Conservation (phyloP, 2,888 invertebrate species). For the Agrochola circellaris region DNA sequence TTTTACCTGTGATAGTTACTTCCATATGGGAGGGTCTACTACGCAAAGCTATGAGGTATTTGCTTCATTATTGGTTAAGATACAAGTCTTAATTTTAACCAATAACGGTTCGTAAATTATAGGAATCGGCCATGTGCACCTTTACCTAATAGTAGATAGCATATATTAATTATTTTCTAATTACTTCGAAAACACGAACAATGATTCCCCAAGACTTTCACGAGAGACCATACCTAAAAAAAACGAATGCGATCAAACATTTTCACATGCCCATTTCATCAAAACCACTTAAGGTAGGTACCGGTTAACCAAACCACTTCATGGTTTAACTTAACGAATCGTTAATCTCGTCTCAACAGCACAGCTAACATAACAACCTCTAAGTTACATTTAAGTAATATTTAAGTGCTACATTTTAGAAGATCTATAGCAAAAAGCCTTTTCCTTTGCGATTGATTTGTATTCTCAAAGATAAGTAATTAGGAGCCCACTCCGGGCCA, state of each 20-base stretch:
- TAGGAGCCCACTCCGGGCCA: conserved; percentile 87
- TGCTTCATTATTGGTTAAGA: no score
- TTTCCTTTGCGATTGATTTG: conserved; percentile 87
- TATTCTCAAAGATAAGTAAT: conserved; percentile 90
- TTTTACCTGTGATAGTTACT: no score
- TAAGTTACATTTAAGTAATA: conserved; percentile 55
- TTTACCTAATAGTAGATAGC: neutral
- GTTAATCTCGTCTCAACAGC: conserved; percentile 56
- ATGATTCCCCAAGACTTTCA: neutral
- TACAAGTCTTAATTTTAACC: no score
- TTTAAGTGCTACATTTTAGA: conserved; percentile 64
- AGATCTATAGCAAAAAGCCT: conserved; percentile 66
- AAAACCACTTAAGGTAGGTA: conserved; percentile 26
- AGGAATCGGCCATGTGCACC: no score
- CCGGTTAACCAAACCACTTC: conserved; percentile 39
- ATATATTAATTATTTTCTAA: neutral
- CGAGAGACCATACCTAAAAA: no score
- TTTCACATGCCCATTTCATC: neutral
- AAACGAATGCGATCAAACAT: neutral
- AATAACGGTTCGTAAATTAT: no score
- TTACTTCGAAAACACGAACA: neutral
- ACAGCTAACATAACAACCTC: conserved; percentile 35
- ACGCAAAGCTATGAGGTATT: no score
- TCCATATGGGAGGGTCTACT: no score
- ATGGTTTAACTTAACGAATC: conserved; percentile 50